Evolutionary conservation across 2,888 invertebrate genomes (phyloP).

Genomic region (Celastrina argiolus): DNA sequence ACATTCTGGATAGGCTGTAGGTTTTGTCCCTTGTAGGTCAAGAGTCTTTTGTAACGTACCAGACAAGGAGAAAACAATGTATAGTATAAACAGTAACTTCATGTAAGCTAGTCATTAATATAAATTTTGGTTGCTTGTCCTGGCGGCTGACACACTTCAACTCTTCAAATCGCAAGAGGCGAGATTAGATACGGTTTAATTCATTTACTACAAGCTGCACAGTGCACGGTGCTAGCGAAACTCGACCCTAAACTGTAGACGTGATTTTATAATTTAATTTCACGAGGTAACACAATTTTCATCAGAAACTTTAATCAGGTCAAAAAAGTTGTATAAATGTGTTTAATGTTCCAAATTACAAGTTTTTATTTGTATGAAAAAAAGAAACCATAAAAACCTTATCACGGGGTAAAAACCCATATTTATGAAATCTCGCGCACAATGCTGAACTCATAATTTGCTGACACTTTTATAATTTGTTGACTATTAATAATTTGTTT

Average conservation of each 20-base stretch:
- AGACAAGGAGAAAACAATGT: too few relatives aligned
- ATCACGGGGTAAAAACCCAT: too few relatives aligned
- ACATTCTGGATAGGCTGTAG: too few relatives aligned
- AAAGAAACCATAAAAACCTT: too few relatives aligned
- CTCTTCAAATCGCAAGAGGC: not conserved
- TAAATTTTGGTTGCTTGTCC: not conserved
- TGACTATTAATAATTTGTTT: not conserved
- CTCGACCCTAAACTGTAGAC: not conserved
- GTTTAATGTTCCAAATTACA: not conserved
- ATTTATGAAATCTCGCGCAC: not conserved
- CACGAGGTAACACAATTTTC: not conserved
- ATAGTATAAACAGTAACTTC: too few relatives aligned
- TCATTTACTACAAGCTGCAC: not conserved
- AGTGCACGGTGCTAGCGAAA: not conserved
- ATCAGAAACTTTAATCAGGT: not conserved
- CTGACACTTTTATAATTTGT: not conserved
- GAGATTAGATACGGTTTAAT: slow-evolving; percentile 11
- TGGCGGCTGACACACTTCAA: not conserved
- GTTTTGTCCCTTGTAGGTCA: too few relatives aligned
- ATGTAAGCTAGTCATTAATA: not conserved
- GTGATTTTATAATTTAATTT: not conserved
- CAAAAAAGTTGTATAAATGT: not conserved
- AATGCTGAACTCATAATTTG: not conserved
- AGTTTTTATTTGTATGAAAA: too few relatives aligned
- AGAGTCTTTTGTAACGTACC: too few relatives aligned